Conservation (phyloP, 2,888 invertebrate species). For the Ophion ellenae region DNA sequence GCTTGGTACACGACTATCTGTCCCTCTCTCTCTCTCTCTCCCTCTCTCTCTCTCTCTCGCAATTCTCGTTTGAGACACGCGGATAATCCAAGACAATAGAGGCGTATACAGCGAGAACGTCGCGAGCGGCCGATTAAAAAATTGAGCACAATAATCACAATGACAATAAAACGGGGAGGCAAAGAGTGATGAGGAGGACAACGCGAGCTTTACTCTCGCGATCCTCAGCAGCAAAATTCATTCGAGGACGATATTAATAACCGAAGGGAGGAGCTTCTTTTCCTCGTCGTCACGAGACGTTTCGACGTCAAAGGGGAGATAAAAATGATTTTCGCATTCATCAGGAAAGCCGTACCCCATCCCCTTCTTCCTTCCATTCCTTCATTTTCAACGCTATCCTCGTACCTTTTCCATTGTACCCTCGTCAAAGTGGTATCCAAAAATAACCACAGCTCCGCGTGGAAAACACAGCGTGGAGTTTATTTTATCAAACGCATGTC, state of each 20-base stretch:
- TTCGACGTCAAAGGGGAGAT: neutral
- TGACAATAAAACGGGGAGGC: neutral
- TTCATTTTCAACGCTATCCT: neutral
- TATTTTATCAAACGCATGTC: neutral
- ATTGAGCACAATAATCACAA: slow-evolving; percentile 48
- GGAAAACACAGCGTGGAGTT: neutral
- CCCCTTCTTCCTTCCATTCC: neutral
- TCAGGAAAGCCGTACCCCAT: neutral
- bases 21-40: slow-evolving; percentile 34
- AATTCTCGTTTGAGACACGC: slow-evolving; percentile 60
- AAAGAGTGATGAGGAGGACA: slow-evolving; percentile 25
- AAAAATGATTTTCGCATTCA: neutral
- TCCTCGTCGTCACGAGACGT: neutral
- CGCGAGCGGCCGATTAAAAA: slow-evolving; percentile 51
- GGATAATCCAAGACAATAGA: slow-evolving; percentile 61
- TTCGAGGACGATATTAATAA: slow-evolving; percentile 4
- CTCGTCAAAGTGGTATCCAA: neutral
- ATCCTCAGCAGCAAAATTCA: slow-evolving; percentile 6
- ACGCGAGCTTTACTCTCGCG: neutral
- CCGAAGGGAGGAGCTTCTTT: neutral
- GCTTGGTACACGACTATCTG: slow-evolving; percentile 22
- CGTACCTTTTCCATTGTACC: neutral
- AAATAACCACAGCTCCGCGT: neutral
- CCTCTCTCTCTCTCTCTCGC: slow-evolving; percentile 55
- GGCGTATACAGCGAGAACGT: neutral